Evolutionary conservation across 2,797 vertebrate species (phyloP).

Genomic region (Macrochelys suwanniensis): DNA sequence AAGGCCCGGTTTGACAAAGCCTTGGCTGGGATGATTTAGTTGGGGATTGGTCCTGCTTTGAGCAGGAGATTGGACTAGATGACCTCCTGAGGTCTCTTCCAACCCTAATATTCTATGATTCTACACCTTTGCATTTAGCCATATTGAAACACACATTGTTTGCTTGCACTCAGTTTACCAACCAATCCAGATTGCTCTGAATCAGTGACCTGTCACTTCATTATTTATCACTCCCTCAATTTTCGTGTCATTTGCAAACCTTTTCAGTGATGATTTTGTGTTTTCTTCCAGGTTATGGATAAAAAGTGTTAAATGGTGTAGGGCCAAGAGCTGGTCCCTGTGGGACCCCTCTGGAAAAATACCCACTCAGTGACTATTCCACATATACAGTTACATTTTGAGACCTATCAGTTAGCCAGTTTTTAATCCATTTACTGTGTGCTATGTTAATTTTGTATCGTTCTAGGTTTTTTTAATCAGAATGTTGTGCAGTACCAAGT

Average conservation of each 20-base stretch:
- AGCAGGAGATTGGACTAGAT: too few species aligned
- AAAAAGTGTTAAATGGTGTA: background rate
- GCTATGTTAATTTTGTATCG: background rate
- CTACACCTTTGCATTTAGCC: background rate
- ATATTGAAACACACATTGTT: background rate
- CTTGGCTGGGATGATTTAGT: too few species aligned
- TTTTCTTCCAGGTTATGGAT: background rate
- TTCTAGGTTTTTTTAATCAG: background rate
- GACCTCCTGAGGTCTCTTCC: too few species aligned
- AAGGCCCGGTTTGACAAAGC: too few species aligned
- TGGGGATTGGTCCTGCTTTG: too few species aligned
- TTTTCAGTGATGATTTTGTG: background rate
- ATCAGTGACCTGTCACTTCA: background rate
- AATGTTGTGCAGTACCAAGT: background rate
- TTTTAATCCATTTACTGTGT: background rate
- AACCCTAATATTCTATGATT: too few species aligned
- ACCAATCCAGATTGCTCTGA: background rate
- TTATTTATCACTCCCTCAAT: background rate
- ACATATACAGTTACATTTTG: background rate
- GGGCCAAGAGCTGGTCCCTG: background rate
- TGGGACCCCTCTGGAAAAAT: background rate
- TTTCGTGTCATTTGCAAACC: background rate
- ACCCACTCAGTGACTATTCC: background rate
- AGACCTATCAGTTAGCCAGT: background rate
- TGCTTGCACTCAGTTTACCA: background rate